A percentile compares a stretch with the other conserved stretches of the same genome.
These are phyloP conservation scores for Leptopilina clavipes DNA, from an alignment of 1,140 invertebrate species.

Conservation along the genomic window DNA sequence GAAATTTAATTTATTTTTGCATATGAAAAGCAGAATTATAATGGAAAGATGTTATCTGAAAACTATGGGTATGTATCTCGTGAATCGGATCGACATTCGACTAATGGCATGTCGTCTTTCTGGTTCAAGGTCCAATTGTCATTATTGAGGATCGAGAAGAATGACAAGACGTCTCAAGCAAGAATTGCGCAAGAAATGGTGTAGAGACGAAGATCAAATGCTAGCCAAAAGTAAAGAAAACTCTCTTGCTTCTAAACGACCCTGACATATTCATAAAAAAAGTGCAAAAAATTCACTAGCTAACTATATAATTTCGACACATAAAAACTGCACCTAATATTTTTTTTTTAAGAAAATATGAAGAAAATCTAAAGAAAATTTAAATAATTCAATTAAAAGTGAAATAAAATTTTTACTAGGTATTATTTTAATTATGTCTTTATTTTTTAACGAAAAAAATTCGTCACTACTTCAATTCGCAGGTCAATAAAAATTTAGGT, in stretches of 20 bases:
- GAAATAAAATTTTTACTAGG: too few relatives aligned
- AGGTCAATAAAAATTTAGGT: too few relatives aligned
- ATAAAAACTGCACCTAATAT: too few relatives aligned
- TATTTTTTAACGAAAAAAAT: too few relatives aligned
- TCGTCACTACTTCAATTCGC: too few relatives aligned
- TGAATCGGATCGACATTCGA: constrained; percentile 19
- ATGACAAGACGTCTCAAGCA: constrained; percentile 13
- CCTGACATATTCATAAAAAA: not conserved
- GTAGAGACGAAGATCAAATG: not conserved
- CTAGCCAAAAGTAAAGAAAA: constrained; percentile 12
- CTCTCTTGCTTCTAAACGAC: not conserved
- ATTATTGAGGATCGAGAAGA: constrained; percentile 18
- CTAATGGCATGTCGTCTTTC: constrained; percentile 18
- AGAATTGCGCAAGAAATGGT: constrained; percentile 8
- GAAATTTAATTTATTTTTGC: not conserved
- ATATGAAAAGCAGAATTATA: not conserved
- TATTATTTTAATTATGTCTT: too few relatives aligned
- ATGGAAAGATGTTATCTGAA: not conserved
- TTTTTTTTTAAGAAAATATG: too few relatives aligned
- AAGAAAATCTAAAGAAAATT: too few relatives aligned
- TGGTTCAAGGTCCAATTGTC: constrained; percentile 14
- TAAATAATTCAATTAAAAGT: too few relatives aligned
- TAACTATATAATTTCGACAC: not conserved
- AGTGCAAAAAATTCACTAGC: not conserved
- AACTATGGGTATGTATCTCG: not conserved